These are phyloP conservation scores for Theonella swinhoei DNA, from an alignment of 37 sponge, comb jelly and placozoan species.

Conservation along the genomic window DNA sequence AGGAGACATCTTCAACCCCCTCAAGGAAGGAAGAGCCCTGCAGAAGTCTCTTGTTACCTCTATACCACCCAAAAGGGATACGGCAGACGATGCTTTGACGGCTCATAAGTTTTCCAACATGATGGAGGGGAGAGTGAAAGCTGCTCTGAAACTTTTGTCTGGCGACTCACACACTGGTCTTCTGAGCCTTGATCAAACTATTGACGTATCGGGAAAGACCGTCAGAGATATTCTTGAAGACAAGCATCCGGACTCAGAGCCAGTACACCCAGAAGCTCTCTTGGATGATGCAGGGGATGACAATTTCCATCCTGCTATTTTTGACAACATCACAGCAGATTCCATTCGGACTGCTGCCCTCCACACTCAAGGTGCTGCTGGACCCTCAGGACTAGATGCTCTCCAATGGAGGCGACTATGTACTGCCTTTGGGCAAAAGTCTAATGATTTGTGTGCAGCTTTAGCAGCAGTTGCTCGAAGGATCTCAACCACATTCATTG, in stretches of 20 bases:
- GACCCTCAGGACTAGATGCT: slow-evolving; percentile 52
- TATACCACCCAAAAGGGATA: slow-evolving; percentile 8
- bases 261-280: slow-evolving; percentile 18
- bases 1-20: slow-evolving; percentile 4
- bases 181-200: slow-evolving; percentile 15
- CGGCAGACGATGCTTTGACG: background rate
- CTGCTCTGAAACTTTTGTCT: background rate
- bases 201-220: slow-evolving; percentile 18
- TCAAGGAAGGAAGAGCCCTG: slow-evolving; percentile 23
- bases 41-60: slow-evolving; percentile 22
- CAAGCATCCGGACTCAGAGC: slow-evolving; percentile 16
- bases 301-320: slow-evolving; percentile 9
- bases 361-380: slow-evolving; percentile 32
- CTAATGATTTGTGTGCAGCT: slow-evolving; percentile 38
- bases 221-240: slow-evolving; percentile 28
- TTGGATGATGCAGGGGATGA: background rate
- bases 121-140: slow-evolving; percentile 11
- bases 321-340: slow-evolving; percentile 32
- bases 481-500: slow-evolving; percentile 46
- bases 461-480: slow-evolving; percentile 33
- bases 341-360: slow-evolving; percentile 7
- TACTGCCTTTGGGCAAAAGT: slow-evolving; percentile 42
- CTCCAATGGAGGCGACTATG: slow-evolving; percentile 37
- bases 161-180: slow-evolving; percentile 4
- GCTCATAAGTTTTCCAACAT: slow-evolving; percentile 10